Base-by-base conservation (phyloP, 92 coral and sea anemone genomes). In the Siderastrea radians region DNA sequence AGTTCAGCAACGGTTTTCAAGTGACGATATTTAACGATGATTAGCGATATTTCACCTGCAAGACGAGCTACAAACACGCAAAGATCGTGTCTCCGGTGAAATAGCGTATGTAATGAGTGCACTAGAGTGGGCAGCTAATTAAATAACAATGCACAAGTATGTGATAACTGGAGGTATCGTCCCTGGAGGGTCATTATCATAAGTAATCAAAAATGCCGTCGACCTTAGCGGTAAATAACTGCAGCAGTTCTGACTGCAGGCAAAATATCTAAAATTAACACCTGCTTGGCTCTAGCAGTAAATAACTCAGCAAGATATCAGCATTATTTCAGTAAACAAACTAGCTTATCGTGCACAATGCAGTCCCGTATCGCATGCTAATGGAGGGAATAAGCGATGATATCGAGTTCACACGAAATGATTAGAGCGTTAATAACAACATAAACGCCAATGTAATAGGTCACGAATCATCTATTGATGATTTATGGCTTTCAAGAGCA, bases 91-190 rank as follows among this genome's bases (percentile, higher is more conserved):
- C 52, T 60, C 3, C 65, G 17, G 59, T 49, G 57, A 65, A 74
- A 83, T 15, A 73, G 53, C 62, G 43, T 11, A 38, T 72, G 63
- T 50, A 60, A 49, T 19, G 87, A 74, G 67, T 71, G 63, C 90
- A 89, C 74, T 80, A 47, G 72, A 92, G 64, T 82, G 86, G 54
- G 63, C 93, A 82, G 85, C 93, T 77, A 92, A 90, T 92, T 81
- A 90, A 90, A 93, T 89, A 93, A 91, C 86, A 86, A 87, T 75
- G 61, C 75, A 54, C 82, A 93, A 92, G 96, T 85, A 93, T 93
- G 91, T 70, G 89, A 77, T 86, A 79, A 74, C 75, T 86, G 75
- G 38, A 55, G 49, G 72, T 61, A 78, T 55, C 67, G 43, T 89
- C 86, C 80, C 95, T 76, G 88, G 84, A 91, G 88, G 87, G 68